phyloP scores from a whole-genome alignment of 2,113 vertebrate species.

The Lagopus leucura region DNA sequence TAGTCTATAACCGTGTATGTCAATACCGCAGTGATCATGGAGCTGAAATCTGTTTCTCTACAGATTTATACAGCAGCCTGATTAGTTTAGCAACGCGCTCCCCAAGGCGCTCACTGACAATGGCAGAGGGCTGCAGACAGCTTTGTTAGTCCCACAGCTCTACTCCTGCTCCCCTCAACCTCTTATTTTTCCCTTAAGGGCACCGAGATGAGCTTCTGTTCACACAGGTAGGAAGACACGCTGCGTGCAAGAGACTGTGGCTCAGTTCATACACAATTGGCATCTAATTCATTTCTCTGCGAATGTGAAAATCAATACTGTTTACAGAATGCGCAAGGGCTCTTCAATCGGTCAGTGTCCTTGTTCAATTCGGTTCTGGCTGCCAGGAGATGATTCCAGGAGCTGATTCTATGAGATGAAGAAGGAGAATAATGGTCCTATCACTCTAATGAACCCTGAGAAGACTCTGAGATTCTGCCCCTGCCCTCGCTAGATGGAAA shows the following conservation, averaged over 20 bases:
- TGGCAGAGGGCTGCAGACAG: background rate
- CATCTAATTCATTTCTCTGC: background rate
- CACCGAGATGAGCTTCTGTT: background rate
- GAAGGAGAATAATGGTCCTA: constrained; percentile 18
- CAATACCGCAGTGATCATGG: background rate
- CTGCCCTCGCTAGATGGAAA: background rate
- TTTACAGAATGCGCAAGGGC: background rate
- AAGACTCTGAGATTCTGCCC: background rate
- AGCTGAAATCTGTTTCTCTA: background rate
- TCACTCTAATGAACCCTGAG: constrained; percentile 13
- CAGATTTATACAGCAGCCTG: background rate
- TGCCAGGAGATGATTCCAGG: constrained; percentile 17
- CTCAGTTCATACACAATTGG: background rate
- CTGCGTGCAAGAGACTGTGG: background rate
- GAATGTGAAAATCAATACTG: constrained; percentile 47
- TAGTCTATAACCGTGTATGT: accelerated
- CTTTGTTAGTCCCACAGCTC: background rate
- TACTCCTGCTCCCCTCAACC: background rate
- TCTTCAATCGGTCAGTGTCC: constrained; percentile 40
- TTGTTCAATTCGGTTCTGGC: background rate
- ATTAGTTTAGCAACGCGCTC: background rate
- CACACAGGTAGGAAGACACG: background rate
- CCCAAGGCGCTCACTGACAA: background rate
- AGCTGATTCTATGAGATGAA: background rate
- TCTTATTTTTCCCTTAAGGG: background rate